phyloP scores from a whole-genome alignment of 2,113 vertebrate species.

The Dasypus novemcinctus region DNA sequence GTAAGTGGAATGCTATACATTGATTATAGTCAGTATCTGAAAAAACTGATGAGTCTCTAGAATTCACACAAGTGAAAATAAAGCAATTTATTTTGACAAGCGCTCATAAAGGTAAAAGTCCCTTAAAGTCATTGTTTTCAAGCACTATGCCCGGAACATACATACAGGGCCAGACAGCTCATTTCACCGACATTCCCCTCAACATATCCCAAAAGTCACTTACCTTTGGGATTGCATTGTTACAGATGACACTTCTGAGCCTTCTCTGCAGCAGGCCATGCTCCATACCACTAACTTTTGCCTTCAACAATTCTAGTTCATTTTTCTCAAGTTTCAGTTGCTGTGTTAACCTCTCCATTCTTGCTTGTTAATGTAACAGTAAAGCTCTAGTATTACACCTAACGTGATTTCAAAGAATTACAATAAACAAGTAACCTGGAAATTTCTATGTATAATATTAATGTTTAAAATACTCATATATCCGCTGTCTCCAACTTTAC shows the following conservation, averaged over 20 bases:
- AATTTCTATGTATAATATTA: background rate
- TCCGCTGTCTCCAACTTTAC: background rate
- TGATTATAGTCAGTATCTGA: background rate
- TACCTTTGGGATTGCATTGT: constrained; percentile 93
- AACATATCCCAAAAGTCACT: constrained; percentile 61
- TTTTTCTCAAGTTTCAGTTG: constrained; percentile 90
- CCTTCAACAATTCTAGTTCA: constrained; percentile 91
- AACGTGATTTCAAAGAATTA: background rate
- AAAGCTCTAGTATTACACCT: too few species aligned
- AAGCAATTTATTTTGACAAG: background rate
- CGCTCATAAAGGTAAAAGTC: background rate
- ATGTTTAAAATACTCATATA: background rate
- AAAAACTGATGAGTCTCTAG: background rate
- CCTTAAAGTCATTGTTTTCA: background rate
- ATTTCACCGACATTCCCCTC: too few species aligned
- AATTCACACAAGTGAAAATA: background rate
- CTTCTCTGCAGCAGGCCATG: constrained; percentile 93
- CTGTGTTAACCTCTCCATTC: constrained; percentile 94
- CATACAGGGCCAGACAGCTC: background rate
- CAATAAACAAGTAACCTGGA: background rate
- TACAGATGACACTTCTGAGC: too few species aligned
- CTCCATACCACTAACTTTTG: constrained; percentile 94
- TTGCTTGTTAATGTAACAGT: constrained; percentile 93
- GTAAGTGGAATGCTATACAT: background rate
- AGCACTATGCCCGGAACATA: background rate